These are phyloP conservation scores for Labrus mixtus DNA, from an alignment of 2,113 vertebrate species.

Conservation along the genomic window DNA sequence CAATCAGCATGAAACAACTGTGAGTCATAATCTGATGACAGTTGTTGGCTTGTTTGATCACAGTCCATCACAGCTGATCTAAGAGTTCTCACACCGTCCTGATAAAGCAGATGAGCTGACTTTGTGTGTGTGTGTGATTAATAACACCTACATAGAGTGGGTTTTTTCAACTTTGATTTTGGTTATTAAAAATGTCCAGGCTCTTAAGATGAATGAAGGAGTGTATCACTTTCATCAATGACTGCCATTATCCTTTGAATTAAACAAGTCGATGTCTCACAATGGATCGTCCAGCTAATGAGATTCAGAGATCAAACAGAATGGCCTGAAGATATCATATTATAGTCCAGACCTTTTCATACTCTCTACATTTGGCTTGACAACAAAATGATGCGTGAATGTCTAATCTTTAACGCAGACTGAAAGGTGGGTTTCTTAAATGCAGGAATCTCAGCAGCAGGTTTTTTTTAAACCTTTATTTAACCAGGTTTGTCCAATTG, in stretches of 20 bases:
- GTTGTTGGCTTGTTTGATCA: background rate
- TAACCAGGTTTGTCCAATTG: too few relatives aligned
- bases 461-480: too few relatives aligned
- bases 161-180: background rate
- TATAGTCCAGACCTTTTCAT: conserved; percentile 1
- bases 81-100: background rate
- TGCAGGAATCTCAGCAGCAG: background rate
- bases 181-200: background rate
- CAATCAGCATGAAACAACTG: background rate
- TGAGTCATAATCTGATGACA: background rate
- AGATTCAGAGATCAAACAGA: background rate
- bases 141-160: background rate
- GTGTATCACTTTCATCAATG: background rate
- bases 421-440: background rate
- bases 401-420: background rate
- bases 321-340: background rate
- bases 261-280: background rate
- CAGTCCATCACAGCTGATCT: background rate
- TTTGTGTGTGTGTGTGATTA: background rate
- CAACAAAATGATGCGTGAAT: background rate
- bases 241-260: background rate
- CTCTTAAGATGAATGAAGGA: background rate
- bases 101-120: background rate
- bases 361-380: conserved; percentile 2
- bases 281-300: background rate